A percentile compares a stretch with the other conserved stretches of the same genome.
Evolutionary conservation across 2,113 vertebrate genomes (phyloP).

Genomic region (Perccottus glenii): DNA sequence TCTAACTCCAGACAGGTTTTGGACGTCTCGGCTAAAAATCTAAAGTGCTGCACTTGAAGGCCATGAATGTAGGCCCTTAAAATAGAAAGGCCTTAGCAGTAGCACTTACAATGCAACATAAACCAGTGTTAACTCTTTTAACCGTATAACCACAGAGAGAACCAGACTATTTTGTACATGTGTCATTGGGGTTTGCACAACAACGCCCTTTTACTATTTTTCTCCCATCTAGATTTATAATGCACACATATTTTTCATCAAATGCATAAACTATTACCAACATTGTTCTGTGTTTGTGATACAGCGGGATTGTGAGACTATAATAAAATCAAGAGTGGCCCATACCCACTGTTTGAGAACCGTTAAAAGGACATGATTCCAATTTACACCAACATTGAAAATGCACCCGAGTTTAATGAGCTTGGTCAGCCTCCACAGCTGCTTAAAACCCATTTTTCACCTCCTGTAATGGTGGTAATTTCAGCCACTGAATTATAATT

Average conservation of each 20-base stretch:
- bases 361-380: neutral
- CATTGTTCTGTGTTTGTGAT: neutral
- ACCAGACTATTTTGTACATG: too few species aligned
- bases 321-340: neutral
- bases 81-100: too few species aligned
- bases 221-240: too few species aligned
- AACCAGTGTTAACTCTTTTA: too few species aligned
- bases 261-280: neutral
- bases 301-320: neutral
- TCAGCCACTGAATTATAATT: conserved; percentile 7
- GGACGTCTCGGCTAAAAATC: too few species aligned
- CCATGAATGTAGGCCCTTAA: too few species aligned
- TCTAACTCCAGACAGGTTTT: too few species aligned
- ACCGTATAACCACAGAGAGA: too few species aligned
- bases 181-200: too few species aligned
- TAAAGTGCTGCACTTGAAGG: too few species aligned
- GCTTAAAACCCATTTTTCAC: conserved; percentile 14
- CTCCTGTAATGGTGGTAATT: conserved; percentile 9
- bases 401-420: conserved; percentile 2
- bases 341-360: neutral
- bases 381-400: conserved; percentile 4
- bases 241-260: neutral
- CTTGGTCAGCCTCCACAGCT: conserved; percentile 5
- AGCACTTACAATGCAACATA: too few species aligned
- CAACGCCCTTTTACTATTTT: too few species aligned